Evolutionary conservation across 1,140 invertebrate species (phyloP).

Genomic region (Cotesia vestalis): DNA sequence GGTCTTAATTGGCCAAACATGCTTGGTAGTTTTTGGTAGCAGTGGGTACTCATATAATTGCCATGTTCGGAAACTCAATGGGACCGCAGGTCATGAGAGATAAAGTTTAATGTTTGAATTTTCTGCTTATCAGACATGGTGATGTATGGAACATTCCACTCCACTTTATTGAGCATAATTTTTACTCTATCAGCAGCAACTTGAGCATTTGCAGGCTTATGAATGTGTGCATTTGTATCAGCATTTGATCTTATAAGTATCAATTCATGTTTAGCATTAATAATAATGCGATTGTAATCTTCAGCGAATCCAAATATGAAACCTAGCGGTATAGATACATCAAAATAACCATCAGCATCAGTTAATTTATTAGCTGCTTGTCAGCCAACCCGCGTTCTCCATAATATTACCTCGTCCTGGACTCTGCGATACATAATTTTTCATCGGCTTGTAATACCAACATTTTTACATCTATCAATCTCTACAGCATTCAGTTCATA

Average conservation of each 20-base stretch:
- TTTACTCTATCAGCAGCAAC: slow-evolving; percentile 20
- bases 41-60: slow-evolving; percentile 46
- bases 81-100: slow-evolving; percentile 41
- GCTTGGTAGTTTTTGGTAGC: slow-evolving; percentile 42
- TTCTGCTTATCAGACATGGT: slow-evolving; percentile 26
- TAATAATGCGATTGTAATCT: slow-evolving; percentile 43
- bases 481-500: too few species aligned
- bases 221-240: slow-evolving; percentile 34
- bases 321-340: slow-evolving; percentile 37
- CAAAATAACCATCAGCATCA: slow-evolving; percentile 32
- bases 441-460: too few species aligned
- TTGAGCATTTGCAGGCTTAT: slow-evolving; percentile 29
- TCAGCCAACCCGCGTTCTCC: too few species aligned
- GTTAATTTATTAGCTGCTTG: not conserved
- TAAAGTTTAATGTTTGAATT: slow-evolving; percentile 25
- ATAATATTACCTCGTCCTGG: too few species aligned
- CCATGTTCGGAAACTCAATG: slow-evolving; percentile 41
- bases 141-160: slow-evolving; percentile 8
- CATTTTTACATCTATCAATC: too few species aligned
- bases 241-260: slow-evolving; percentile 11
- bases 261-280: slow-evolving; percentile 45
- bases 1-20: slow-evolving; percentile 44
- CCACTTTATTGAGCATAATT: slow-evolving; percentile 17
- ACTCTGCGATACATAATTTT: too few species aligned
- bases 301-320: slow-evolving; percentile 43